A percentile compares a stretch with the other conserved stretches of the same genome.
Evolutionary conservation across 1,140 invertebrate genomes (phyloP).

Genomic region (Drosophila takahashii): DNA sequence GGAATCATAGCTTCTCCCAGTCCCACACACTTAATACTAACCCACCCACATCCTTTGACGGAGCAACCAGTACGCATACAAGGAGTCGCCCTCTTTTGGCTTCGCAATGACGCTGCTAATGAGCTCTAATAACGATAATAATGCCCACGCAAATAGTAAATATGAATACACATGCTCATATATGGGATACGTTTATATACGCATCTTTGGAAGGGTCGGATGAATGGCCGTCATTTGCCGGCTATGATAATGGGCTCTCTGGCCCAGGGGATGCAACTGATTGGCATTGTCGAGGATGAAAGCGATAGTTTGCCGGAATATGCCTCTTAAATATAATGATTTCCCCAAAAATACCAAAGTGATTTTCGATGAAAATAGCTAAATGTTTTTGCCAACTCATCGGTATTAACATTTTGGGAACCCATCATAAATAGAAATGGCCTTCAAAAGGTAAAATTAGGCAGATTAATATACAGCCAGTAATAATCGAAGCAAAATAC

Average conservation of each 20-base stretch:
- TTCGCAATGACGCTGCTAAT: conserved; percentile 63
- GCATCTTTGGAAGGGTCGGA: conserved; percentile 17
- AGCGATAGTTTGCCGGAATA: conserved; percentile 51
- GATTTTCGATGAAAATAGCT: conserved; percentile 24
- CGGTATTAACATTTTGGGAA: neutral
- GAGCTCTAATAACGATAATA: conserved; percentile 77
- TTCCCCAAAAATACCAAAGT: conserved; percentile 47
- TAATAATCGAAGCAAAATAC: too few relatives aligned
- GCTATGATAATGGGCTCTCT: conserved; percentile 29
- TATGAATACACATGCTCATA: conserved; percentile 42
- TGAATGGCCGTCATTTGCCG: conserved; percentile 54
- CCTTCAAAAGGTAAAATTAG: neutral
- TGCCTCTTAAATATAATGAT: conserved; percentile 64
- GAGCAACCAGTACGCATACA: conserved; percentile 10
- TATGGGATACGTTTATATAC: conserved; percentile 27
- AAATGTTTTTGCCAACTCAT: conserved; percentile 17
- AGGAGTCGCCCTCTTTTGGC: conserved; percentile 24
- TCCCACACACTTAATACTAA: conserved; percentile 25
- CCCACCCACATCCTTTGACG: conserved; percentile 3
- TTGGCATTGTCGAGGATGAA: conserved; percentile 48
- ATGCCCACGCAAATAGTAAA: conserved; percentile 57
- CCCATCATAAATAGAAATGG: neutral
- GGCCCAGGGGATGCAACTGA: conserved; percentile 48
- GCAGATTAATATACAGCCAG: neutral
- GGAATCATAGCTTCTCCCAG: conserved; percentile 10